These are phyloP conservation scores for Atta texana DNA, from an alignment of 1,140 invertebrate genomes.

Conservation along the genomic window DNA sequence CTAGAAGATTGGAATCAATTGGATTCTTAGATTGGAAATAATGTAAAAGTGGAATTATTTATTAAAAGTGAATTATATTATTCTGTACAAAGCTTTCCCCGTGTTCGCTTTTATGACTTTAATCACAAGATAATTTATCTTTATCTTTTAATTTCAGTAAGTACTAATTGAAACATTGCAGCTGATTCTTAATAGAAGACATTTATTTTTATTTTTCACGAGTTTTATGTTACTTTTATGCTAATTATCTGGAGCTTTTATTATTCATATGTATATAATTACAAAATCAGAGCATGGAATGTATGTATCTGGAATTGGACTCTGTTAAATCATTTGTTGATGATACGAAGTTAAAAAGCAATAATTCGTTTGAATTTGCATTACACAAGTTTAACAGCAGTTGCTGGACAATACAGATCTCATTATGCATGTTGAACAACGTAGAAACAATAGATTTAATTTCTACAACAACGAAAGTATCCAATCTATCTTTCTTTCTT, in stretches of 20 bases:
- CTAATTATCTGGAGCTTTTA: neutral
- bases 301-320: neutral
- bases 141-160: neutral
- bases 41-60: conserved; percentile 4
- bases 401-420: neutral
- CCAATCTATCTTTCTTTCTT: neutral
- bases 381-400: conserved; percentile 30
- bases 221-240: neutral
- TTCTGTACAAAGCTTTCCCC: neutral
- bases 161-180: neutral
- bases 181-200: neutral
- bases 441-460: neutral
- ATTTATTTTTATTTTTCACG: neutral
- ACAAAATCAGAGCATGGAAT: neutral
- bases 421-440: conserved; percentile 24
- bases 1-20: neutral
- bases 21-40: neutral
- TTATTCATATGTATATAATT: neutral
- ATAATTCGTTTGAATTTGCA: conserved; percentile 18
- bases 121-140: neutral
- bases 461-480: conserved; percentile 18
- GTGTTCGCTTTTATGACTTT: neutral
- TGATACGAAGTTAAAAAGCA: conserved; percentile 18
- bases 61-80: neutral
- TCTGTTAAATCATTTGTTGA: neutral